Percentiles rank a stretch among this genome's conserved stretches.
These are phyloP conservation scores for Cataglyphis livida DNA, from an alignment of 2,888 invertebrate genomes.

Conservation along the genomic window DNA sequence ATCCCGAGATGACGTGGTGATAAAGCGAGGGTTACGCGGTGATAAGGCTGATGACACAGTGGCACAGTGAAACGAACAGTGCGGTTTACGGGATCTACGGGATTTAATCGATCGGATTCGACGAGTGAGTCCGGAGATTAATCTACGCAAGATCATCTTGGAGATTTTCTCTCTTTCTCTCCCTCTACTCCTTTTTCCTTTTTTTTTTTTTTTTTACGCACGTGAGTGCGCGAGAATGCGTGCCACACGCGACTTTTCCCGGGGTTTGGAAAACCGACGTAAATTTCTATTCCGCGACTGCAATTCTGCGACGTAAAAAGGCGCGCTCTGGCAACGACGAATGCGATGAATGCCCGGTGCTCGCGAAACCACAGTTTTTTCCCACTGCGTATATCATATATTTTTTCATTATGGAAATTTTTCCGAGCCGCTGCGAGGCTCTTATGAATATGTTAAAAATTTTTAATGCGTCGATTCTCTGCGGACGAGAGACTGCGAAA, in stretches of 20 bases:
- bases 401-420: slow-evolving; percentile 11
- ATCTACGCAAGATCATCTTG: not conserved
- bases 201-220: not conserved
- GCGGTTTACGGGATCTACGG: not conserved
- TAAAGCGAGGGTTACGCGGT: not conserved
- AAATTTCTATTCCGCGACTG: not conserved
- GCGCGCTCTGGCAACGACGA: slow-evolving; percentile 4
- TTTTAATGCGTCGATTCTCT: not conserved
- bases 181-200: not conserved
- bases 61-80: slow-evolving; percentile 44
- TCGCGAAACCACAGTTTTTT: slow-evolving; percentile 16
- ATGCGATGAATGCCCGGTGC: slow-evolving; percentile 7
- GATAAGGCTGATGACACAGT: slow-evolving; percentile 38
- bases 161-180: not conserved
- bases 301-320: slow-evolving; percentile 27
- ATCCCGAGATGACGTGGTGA: slow-evolving; percentile 33
- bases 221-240: slow-evolving; percentile 36
- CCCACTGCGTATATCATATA: not conserved
- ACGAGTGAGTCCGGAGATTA: slow-evolving; percentile 26
- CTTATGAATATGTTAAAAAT: not conserved
- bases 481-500: not conserved
- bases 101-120: not conserved
- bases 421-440: not conserved
- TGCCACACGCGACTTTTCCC: slow-evolving; percentile 27
- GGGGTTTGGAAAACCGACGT: not conserved